Conservation (phyloP, 2,113 vertebrate species). For the Pseudonaja textilis region DNA sequence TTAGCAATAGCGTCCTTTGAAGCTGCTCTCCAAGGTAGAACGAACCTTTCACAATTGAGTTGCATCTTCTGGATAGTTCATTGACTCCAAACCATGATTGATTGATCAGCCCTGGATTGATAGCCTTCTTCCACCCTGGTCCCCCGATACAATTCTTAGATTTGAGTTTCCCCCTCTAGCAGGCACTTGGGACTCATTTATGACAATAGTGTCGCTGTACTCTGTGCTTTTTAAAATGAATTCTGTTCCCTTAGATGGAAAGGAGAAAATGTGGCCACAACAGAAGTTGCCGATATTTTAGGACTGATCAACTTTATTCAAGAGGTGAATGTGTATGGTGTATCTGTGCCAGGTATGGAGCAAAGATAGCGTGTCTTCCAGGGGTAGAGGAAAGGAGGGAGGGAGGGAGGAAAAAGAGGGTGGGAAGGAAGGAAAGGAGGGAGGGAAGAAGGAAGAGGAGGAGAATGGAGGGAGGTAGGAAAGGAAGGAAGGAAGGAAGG, state of each 20-base stretch:
- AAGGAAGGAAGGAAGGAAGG: fast-evolving
- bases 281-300: slow-evolving; percentile 69
- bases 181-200: background rate
- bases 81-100: background rate
- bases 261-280: slow-evolving; percentile 89
- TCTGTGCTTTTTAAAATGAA: background rate
- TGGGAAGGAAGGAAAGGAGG: too few species aligned
- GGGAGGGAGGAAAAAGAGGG: too few species aligned
- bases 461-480: fast-evolving
- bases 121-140: background rate
- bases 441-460: too few species aligned
- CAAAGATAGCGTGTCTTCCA: background rate
- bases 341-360: slow-evolving; percentile 84
- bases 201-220: background rate
- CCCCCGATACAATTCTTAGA: background rate
- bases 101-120: background rate
- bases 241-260: slow-evolving; percentile 77
- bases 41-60: background rate
- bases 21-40: background rate
- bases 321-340: slow-evolving; percentile 85
- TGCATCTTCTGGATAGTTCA: background rate
- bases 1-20: background rate
- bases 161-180: background rate
- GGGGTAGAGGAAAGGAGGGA: too few species aligned
- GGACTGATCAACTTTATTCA: slow-evolving; percentile 65